Conservation (phyloP, 1,140 invertebrate genomes). For the Pseudomyrmex cubaensis region DNA sequence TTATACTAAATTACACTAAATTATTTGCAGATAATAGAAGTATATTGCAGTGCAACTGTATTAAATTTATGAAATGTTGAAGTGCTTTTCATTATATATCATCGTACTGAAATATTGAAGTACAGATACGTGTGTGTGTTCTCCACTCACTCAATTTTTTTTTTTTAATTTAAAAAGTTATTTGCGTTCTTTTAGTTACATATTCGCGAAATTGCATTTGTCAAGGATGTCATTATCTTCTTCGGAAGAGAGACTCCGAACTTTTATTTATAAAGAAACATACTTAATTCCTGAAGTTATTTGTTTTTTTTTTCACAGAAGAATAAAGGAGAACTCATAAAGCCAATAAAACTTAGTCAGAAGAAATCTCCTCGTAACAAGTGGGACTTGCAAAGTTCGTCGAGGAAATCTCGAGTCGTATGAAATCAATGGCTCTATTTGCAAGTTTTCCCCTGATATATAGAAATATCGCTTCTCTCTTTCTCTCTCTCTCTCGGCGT, state of each 20-base stretch:
- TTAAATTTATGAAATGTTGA: neutral
- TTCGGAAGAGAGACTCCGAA: neutral
- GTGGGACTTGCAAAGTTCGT: slow-evolving; percentile 1
- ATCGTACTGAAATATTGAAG: neutral
- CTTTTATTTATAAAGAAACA: slow-evolving; percentile 15
- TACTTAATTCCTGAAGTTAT: slow-evolving; percentile 19
- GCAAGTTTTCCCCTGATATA: neutral
- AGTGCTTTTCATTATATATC: neutral
- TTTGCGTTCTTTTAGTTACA: neutral
- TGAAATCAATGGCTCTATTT: slow-evolving; percentile 39
- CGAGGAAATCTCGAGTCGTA: slow-evolving; percentile 26
- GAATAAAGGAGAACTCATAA: slow-evolving; percentile 1
- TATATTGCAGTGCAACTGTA: neutral
- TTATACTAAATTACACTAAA: neutral
- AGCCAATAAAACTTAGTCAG: slow-evolving; percentile 39
- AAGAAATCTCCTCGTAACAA: neutral
- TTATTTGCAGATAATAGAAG: neutral
- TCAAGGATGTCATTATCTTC: neutral
- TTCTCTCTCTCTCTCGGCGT: too few species aligned
- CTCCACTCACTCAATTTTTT: too few species aligned
- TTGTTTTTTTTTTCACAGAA: slow-evolving; percentile 1
- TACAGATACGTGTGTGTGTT: neutral
- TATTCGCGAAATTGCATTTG: neutral
- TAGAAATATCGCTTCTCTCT: slow-evolving; percentile 11
- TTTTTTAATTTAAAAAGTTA: neutral